Percentiles rank a stretch among this genome's conserved stretches.
These are phyloP conservation scores for Bergia sp. DNA, from an alignment of 92 coral and sea anemone genomes.

Conservation along the genomic window DNA sequence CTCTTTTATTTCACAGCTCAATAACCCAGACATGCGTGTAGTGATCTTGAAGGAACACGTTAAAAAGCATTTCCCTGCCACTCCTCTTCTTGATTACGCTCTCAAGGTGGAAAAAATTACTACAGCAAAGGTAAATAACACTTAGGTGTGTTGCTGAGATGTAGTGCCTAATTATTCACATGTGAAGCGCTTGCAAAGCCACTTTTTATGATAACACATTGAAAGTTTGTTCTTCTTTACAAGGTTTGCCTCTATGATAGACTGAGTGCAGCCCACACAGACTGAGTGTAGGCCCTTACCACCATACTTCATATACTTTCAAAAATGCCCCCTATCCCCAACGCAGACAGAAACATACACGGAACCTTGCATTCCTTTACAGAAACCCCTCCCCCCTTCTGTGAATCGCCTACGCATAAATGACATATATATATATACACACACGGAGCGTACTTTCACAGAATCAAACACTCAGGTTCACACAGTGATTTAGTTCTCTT, in stretches of 20 bases:
- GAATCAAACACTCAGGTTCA: neutral
- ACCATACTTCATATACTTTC: no score
- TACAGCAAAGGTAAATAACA: conserved; percentile 81
- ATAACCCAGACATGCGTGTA: conserved; percentile 97
- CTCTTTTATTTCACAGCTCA: conserved; percentile 63
- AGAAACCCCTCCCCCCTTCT: no score
- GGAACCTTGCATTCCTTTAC: no score
- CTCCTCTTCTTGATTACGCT: conserved; percentile 84
- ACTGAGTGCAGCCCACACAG: neutral
- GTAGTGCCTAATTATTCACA: no score
- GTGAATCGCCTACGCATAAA: no score
- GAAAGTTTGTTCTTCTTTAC: neutral
- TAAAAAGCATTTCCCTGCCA: conserved; percentile 84
- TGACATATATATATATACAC: neutral
- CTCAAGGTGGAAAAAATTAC: conserved; percentile 93
- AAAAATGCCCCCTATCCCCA: no score
- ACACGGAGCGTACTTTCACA: neutral
- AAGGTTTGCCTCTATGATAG: neutral
- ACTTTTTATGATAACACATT: no score
- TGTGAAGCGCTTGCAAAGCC: no score
- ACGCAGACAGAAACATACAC: no score
- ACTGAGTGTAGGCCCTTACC: neutral
- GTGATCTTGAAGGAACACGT: conserved; percentile 91
- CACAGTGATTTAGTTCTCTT: neutral
- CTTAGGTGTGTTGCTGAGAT: neutral